Base-by-base conservation (phyloP, 2,797 vertebrate species). In the Neostethus bicornis region DNA sequence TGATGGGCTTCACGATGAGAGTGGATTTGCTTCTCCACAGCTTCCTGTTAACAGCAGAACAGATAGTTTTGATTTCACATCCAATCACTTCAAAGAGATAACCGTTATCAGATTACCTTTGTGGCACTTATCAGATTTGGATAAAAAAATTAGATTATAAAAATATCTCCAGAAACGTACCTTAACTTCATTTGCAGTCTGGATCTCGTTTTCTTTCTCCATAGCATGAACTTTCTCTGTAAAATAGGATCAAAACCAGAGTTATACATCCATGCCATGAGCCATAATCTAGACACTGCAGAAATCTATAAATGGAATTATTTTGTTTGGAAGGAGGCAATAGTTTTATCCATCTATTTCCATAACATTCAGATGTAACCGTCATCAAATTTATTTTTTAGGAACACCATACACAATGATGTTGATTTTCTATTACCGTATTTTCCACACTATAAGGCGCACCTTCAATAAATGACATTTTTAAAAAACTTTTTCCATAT, bases 191-290 rank as follows among this genome's bases (percentile, higher is more conserved):
- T 96, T 98, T 78, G 97, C 96, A 45, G 94, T 94, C 84, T 98
- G 96, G 79, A 98, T 94, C 73, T 98, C 96, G 66, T 93, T 97
- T 64, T 99, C 96, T 41, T 98, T 98, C 90, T 98, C 96, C 96
- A 99, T 96, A 49, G 96, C 95, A 54, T 98, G 94, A 8, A 99
- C 94, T 91, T 98, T 98, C 89, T 98, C 96, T 99, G 89, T 63
- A 41, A 73, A 67, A 64, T 8, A 68, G 0, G 44, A 67, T 66
- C 9, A 39, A 17, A 16, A 37, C 3, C 2, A 16, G 16, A 37
- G 35, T 8, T 37, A 17, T 20, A 20, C 20, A 20, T 20, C 2
- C 20, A 20, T 20, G 20, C 20, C 2, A 20, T 3, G 20, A 20
- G 20, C 3, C 20, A 20, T 20, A 20, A 3, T 2, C 20, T 20